Evolutionary conservation across 53 echinoderm and acorn worm genomes (phyloP).

Genomic region (Mesocentrotus franciscanus): DNA sequence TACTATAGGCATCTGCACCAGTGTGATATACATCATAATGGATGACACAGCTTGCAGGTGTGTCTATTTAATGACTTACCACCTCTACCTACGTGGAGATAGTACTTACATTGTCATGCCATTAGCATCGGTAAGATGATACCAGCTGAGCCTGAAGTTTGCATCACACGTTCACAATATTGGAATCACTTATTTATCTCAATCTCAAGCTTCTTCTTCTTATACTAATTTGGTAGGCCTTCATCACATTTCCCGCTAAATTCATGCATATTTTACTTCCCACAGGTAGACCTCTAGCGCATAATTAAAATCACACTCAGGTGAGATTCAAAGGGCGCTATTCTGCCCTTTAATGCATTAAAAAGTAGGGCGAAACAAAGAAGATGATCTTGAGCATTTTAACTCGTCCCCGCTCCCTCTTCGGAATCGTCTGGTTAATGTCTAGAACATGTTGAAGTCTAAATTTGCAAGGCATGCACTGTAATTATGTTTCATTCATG

Average conservation of each 20-base stretch:
- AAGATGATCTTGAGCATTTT: not conserved
- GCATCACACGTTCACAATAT: not conserved
- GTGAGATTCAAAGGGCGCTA: not conserved
- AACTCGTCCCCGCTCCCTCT: not conserved
- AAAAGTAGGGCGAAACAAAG: not conserved
- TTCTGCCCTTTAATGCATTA: not conserved
- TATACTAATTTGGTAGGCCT: not conserved
- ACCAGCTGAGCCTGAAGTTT: conserved; percentile 1
- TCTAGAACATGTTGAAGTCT: not conserved
- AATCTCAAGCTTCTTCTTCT: not conserved
- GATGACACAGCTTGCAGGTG: conserved; percentile 5
- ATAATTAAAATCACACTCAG: not conserved
- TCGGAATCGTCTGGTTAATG: too few species aligned
- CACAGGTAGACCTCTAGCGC: not conserved
- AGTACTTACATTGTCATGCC: not conserved
- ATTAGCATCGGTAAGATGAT: not conserved
- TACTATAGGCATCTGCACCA: not conserved
- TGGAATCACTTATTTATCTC: conserved; percentile 2
- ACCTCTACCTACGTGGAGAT: not conserved
- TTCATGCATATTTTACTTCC: not conserved
- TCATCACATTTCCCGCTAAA: not conserved
- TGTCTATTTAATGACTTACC: conserved; percentile 39
- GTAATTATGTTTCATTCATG: not conserved
- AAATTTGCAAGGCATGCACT: not conserved
- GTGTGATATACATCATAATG: not conserved